Percentiles rank a stretch among this genome's conserved stretches.
phyloP scores from a whole-genome alignment of 2,797 vertebrate species.

The Uromys caudimaculatus region DNA sequence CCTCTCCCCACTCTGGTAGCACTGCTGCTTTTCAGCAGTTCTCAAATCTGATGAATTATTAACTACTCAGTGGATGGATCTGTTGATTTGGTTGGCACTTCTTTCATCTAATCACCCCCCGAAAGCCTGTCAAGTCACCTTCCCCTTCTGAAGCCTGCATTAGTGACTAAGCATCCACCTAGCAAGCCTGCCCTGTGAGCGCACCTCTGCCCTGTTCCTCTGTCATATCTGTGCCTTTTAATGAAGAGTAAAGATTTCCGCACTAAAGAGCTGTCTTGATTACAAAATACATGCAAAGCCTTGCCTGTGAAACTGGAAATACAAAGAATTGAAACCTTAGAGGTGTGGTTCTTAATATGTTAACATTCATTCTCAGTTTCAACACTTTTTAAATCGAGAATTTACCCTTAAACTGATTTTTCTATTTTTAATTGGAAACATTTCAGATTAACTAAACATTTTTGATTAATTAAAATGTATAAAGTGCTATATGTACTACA shows the following conservation, averaged over 20 bases:
- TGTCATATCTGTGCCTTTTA: not conserved
- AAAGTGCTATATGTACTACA: not conserved
- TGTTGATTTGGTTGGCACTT: not conserved
- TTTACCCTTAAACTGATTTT: conserved; percentile 2
- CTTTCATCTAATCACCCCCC: not conserved
- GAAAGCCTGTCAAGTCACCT: not conserved
- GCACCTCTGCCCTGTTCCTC: too few relatives aligned
- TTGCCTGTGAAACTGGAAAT: not conserved
- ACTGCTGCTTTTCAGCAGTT: too few relatives aligned
- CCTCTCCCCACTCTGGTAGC: rapidly evolving
- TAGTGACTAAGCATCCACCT: not conserved
- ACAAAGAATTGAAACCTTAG: not conserved
- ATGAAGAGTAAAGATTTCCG: not conserved
- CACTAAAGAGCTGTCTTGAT: not conserved
- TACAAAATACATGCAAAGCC: not conserved
- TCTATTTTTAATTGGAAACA: not conserved
- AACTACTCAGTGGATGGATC: not conserved
- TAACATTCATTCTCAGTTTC: not conserved
- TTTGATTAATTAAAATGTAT: not conserved
- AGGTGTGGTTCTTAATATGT: not conserved
- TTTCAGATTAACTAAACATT: conserved; percentile 17
- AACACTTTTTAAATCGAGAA: conserved; percentile 9
- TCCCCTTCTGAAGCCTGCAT: not conserved
- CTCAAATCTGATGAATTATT: not conserved
- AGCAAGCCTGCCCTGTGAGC: not conserved